Base-by-base conservation (phyloP, 2,888 invertebrate species). In the Eumacrocentrus americanus region DNA sequence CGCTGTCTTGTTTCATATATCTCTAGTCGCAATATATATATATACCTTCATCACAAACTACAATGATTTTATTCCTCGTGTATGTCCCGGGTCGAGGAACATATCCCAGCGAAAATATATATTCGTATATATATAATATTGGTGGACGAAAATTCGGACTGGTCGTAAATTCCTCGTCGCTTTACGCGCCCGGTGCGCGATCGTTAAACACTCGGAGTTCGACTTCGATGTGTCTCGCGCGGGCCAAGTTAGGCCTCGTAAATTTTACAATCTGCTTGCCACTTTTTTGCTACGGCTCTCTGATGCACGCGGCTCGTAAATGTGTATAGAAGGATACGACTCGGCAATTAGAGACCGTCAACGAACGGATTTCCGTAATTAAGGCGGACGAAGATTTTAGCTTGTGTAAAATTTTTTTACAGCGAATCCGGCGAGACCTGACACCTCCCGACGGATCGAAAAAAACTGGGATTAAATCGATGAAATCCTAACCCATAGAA, bases 181-280 rank as follows among this genome's bases (percentile, higher is more conserved):
- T 63, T 61, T 54, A 63, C 60, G 29, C 65, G 64, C 60, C 56
- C 58, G 38, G 61, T 46, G 23, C 59, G 63, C 60, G 64, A 66
- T 70, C 72, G 67, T 70, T 68, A 71, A 71, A 70, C 66, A 67
- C 64, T 64, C 62, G 57, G 37, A 40, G 40, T 34, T 14, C 40
- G 9, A 22, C 48, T 38, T 38, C 16, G 16, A 25, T 11, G 14
- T 23, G 25, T 20, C 11, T 35, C 11, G 34, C 20, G 25, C 38
- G 11, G 51, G 38, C 11, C 53, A 47, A 66, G 60, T 68, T 66
- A 67, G 66, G 63, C 57, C 69, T 72, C 70, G 66, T 72, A 72
- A 72, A 70, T 73, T 71, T 70, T 63, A 65, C 62, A 61, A 65
- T 58, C 66, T 60, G 44, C 61, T 65, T 59, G 38, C 37, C 58